Evolutionary conservation across 2,113 vertebrate species (phyloP).

Genomic region (Amia ocellicauda): DNA sequence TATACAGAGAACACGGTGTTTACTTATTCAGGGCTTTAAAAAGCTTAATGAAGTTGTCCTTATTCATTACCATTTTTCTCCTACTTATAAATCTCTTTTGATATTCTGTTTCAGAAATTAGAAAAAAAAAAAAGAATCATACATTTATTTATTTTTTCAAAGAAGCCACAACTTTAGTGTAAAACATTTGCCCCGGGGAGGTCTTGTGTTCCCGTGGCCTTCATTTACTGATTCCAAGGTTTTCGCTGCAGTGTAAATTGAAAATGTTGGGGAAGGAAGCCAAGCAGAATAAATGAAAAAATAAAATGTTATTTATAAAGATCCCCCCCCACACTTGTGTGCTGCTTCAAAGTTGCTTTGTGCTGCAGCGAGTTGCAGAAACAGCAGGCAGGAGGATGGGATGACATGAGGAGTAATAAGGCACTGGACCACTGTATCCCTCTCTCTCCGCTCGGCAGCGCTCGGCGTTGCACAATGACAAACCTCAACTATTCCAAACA

Average conservation of each 20-base stretch:
- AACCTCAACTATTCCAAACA: conserved; percentile 20
- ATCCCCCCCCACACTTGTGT: conserved; percentile 45
- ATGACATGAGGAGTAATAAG: conserved; percentile 26
- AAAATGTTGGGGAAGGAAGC: conserved; percentile 54
- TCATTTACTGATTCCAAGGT: conserved; percentile 44
- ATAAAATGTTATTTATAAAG: conserved; percentile 45
- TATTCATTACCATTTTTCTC: conserved; percentile 16
- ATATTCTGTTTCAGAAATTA: too few species aligned
- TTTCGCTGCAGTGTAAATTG: conserved; percentile 46
- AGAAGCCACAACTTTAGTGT: conserved; percentile 57
- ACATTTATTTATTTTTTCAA: conserved; percentile 10
- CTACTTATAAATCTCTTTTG: neutral
- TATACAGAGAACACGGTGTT: too few species aligned
- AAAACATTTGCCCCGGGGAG: conserved; percentile 59
- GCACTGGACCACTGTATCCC: conserved; percentile 24
- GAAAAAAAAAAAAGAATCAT: conserved; percentile 36
- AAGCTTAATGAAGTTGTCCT: too few species aligned
- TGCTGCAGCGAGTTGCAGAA: conserved; percentile 52
- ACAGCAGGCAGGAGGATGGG: conserved; percentile 30
- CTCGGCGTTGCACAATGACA: conserved; percentile 22
- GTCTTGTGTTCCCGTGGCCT: conserved; percentile 50
- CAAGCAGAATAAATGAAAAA: conserved; percentile 40
- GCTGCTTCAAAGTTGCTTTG: conserved; percentile 55
- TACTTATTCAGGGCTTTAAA: too few species aligned
- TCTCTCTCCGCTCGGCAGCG: conserved; percentile 10